Evolutionary conservation across 2,797 vertebrate genomes (phyloP).

Genomic region (Chaunax sp.): DNA sequence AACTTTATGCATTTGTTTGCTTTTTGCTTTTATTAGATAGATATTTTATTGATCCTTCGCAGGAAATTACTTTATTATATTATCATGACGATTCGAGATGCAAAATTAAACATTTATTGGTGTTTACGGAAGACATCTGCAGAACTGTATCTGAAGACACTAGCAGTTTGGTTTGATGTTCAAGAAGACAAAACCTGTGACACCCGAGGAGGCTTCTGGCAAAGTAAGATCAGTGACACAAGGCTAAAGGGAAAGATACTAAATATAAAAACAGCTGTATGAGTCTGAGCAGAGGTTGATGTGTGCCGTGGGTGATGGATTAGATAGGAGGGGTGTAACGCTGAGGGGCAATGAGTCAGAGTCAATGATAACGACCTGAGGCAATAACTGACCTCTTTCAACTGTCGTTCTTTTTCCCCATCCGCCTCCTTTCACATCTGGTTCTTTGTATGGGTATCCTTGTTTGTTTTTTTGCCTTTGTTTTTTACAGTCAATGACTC

Average conservation of each 20-base stretch:
- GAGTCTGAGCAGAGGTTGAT: conserved; percentile 37
- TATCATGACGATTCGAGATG: background rate
- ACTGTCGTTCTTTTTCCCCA: conserved; percentile 16
- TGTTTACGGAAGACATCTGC: conserved; percentile 1
- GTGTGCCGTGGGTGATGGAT: conserved; percentile 45
- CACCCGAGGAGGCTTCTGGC: conserved; percentile 1
- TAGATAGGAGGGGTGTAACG: conserved; percentile 54
- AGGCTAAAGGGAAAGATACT: conserved; percentile 14
- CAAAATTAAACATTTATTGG: conserved; percentile 3
- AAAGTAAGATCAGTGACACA: conserved; percentile 33
- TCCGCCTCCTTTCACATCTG: conserved; percentile 37
- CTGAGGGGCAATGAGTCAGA: conserved; percentile 64
- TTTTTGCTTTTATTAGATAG: background rate
- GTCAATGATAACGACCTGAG: conserved; percentile 60
- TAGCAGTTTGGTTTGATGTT: conserved; percentile 1
- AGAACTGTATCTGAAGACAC: background rate
- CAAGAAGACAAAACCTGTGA: conserved; percentile 6
- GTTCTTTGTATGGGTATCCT: conserved; percentile 37
- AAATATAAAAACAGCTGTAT: conserved; percentile 26
- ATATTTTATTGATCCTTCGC: too few relatives aligned
- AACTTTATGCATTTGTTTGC: background rate
- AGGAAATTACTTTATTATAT: background rate
- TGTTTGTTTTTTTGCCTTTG: conserved; percentile 45
- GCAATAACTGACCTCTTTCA: conserved; percentile 60
- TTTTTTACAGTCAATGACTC: conserved; percentile 55